Conservation (phyloP, 2,888 invertebrate genomes). For the Rosalia funebris region DNA sequence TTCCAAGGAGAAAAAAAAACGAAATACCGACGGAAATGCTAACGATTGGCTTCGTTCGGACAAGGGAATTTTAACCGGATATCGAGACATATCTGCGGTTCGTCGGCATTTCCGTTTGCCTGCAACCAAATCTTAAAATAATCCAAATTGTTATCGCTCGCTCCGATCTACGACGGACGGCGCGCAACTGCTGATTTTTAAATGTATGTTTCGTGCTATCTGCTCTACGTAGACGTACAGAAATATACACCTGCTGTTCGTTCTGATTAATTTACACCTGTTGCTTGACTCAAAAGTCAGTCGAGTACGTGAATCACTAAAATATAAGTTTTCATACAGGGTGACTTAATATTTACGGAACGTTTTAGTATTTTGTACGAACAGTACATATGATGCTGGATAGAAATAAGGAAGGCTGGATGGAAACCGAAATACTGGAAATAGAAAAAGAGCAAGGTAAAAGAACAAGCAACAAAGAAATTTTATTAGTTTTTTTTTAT, state of each 20-base stretch:
- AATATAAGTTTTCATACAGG: no score
- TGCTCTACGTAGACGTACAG: not conserved
- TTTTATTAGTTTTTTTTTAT: no score
- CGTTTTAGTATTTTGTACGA: no score
- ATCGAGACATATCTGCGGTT: constrained; percentile 31
- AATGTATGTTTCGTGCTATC: constrained; percentile 10
- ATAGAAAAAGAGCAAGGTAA: no score
- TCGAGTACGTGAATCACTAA: no score
- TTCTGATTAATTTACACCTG: constrained; percentile 20
- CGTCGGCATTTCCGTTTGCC: constrained; percentile 36
- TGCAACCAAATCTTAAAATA: constrained; percentile 32
- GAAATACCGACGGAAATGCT: constrained; percentile 27
- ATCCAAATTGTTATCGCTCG: constrained; percentile 24
- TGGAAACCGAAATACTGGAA: no score
- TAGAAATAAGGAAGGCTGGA: no score
- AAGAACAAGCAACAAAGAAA: no score
- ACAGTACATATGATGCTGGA: no score
- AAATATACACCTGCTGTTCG: constrained; percentile 14
- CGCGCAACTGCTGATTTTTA: constrained; percentile 16
- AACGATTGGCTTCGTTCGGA: constrained; percentile 9
- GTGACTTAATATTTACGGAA: no score
- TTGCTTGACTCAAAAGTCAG: no score
- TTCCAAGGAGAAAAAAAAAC: not conserved
- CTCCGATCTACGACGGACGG: not conserved
- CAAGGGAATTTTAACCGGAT: constrained; percentile 30